Conservation (phyloP, 2,797 vertebrate species). For the Arnoldichthys spilopterus region DNA sequence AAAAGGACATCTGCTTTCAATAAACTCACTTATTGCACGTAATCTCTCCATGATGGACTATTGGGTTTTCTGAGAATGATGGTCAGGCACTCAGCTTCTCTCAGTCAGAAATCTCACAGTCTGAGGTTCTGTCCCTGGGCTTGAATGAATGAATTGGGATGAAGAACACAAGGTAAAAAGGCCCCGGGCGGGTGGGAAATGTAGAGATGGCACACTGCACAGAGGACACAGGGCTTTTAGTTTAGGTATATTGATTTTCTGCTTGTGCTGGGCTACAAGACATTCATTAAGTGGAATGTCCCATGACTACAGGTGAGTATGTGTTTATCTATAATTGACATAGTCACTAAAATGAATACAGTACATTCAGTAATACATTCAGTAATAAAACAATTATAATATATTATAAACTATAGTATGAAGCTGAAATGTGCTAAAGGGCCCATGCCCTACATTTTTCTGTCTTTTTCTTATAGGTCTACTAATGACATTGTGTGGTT, state of each 20-base stretch:
- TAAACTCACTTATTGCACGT: conserved; percentile 43
- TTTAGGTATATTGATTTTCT: background rate
- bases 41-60: conserved; percentile 39
- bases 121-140: background rate
- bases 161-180: conserved; percentile 4
- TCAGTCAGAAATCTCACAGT: conserved; percentile 9
- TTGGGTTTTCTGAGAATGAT: conserved; percentile 42
- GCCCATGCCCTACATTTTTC: too few species aligned
- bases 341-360: background rate
- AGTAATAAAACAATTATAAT: too few species aligned
- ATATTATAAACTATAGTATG: background rate
- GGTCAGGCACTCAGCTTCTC: conserved; percentile 9
- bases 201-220: background rate
- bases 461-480: too few species aligned
- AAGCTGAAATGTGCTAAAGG: background rate
- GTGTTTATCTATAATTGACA: background rate
- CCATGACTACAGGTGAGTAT: background rate
- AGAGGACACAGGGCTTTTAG: background rate
- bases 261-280: background rate
- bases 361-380: background rate
- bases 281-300: background rate
- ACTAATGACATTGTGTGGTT: too few species aligned
- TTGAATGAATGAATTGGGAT: background rate
- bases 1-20: conserved; percentile 52
- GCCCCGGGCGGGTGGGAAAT: background rate